phyloP scores from a whole-genome alignment of 2,113 vertebrate species.

The Elephantulus edwardii region DNA sequence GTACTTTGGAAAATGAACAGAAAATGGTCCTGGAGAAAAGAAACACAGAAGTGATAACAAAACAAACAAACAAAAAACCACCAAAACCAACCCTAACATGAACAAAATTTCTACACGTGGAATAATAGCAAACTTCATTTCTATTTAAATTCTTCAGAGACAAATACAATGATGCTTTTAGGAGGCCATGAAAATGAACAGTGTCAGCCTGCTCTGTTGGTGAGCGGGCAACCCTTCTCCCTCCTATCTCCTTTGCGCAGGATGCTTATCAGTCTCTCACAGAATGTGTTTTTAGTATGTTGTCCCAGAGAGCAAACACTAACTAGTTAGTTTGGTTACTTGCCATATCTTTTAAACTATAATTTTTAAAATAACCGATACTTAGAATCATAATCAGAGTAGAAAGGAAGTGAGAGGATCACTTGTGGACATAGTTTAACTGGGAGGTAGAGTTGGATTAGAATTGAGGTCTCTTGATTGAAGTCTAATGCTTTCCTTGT shows the following conservation, averaged over 20 bases:
- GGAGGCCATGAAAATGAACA: not conserved
- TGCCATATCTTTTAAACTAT: not conserved
- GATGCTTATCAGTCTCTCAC: too few relatives aligned
- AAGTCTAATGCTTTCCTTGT: too few relatives aligned
- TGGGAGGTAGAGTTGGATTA: not conserved
- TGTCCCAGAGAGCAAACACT: not conserved
- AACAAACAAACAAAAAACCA: too few relatives aligned
- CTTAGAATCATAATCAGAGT: not conserved
- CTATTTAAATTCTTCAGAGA: not conserved
- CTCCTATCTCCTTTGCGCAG: not conserved
- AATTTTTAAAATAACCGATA: constrained; percentile 2
- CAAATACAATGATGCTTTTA: not conserved
- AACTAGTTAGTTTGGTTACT: not conserved
- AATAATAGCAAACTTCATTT: not conserved
- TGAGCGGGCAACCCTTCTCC: not conserved
- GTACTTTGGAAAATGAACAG: constrained; percentile 11
- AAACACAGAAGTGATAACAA: not conserved
- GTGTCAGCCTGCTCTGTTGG: not conserved
- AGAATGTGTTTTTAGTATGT: too few relatives aligned
- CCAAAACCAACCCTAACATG: too few relatives aligned
- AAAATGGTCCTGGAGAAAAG: not conserved
- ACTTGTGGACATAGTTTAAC: not conserved
- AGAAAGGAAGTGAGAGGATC: not conserved
- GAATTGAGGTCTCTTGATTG: not conserved
- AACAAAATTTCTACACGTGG: not conserved